phyloP scores from a whole-genome alignment of 37 sponge, comb jelly and placozoan genomes.

The Beroe ovata region DNA sequence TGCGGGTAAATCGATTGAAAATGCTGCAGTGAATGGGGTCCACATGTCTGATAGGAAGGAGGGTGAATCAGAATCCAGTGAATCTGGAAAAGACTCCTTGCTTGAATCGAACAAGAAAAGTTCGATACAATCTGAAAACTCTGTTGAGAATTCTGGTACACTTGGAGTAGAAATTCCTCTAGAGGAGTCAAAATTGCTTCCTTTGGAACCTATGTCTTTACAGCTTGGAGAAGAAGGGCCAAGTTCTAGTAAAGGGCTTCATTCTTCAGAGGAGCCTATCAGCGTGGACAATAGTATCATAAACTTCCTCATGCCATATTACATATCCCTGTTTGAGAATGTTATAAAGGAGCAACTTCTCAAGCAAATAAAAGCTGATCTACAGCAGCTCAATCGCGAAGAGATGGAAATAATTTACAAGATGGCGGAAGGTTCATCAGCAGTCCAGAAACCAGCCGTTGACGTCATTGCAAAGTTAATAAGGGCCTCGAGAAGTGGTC shows the following conservation, averaged over 20 bases:
- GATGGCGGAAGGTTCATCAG: neutral
- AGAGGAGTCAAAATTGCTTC: neutral
- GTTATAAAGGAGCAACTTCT: neutral
- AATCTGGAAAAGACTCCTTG: neutral
- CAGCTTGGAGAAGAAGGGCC: neutral
- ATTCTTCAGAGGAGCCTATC: neutral
- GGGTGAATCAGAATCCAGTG: neutral
- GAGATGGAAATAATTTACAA: neutral
- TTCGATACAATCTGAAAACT: neutral
- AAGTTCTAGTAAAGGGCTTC: neutral
- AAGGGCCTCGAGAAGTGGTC: neutral
- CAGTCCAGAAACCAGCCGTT: neutral
- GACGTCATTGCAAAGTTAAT: slow-evolving; percentile 46
- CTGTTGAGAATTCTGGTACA: neutral
- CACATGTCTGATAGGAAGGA: neutral
- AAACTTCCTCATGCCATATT: slow-evolving; percentile 30
- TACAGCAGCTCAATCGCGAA: neutral
- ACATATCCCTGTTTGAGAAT: neutral
- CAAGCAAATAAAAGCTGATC: neutral
- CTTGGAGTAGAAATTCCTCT: neutral
- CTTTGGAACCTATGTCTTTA: too few relatives aligned
- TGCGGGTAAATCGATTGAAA: neutral
- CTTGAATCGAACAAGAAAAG: neutral
- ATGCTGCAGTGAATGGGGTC: neutral
- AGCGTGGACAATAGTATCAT: neutral